These are phyloP conservation scores for Pseudomyrmex pallidus DNA, from an alignment of 1,140 invertebrate genomes.

Conservation along the genomic window DNA sequence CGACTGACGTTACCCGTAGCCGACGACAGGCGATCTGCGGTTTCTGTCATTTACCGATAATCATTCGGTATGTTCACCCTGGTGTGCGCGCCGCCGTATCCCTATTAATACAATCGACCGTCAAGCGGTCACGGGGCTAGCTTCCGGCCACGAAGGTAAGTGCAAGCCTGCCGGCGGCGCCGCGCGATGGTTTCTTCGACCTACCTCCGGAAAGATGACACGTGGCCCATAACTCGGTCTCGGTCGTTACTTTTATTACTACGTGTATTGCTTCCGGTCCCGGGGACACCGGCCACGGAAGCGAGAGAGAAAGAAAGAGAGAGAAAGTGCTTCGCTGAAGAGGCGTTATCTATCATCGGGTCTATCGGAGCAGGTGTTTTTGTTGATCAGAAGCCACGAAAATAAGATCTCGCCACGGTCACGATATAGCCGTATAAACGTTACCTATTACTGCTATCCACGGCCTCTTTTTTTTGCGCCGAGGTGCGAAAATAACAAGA, in stretches of 20 bases:
- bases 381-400: slow-evolving; percentile 27
- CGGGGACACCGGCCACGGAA: slow-evolving; percentile 39
- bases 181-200: slow-evolving; percentile 51
- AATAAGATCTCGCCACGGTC: neutral
- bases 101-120: slow-evolving; percentile 49
- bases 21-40: slow-evolving; percentile 78
- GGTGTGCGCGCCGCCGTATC: slow-evolving; percentile 54
- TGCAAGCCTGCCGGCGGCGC: slow-evolving; percentile 28
- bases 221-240: slow-evolving; percentile 70
- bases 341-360: slow-evolving; percentile 68
- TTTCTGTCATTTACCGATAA: slow-evolving; percentile 78
- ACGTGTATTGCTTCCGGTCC: slow-evolving; percentile 73
- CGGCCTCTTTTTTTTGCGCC: neutral
- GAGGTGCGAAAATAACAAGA: neutral
- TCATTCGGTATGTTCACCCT: slow-evolving; percentile 64
- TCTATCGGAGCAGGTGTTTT: slow-evolving; percentile 72
- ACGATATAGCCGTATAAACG: too few species aligned
- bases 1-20: slow-evolving; percentile 58
- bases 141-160: slow-evolving; percentile 67
- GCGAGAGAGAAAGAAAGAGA: slow-evolving; percentile 4
- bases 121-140: slow-evolving; percentile 43
- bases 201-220: slow-evolving; percentile 77
- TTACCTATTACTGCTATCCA: too few species aligned
- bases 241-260: slow-evolving; percentile 74
- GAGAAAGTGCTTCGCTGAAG: slow-evolving; percentile 6